phyloP scores from a whole-genome alignment of 2,113 vertebrate genomes.

The Cervus canadensis region DNA sequence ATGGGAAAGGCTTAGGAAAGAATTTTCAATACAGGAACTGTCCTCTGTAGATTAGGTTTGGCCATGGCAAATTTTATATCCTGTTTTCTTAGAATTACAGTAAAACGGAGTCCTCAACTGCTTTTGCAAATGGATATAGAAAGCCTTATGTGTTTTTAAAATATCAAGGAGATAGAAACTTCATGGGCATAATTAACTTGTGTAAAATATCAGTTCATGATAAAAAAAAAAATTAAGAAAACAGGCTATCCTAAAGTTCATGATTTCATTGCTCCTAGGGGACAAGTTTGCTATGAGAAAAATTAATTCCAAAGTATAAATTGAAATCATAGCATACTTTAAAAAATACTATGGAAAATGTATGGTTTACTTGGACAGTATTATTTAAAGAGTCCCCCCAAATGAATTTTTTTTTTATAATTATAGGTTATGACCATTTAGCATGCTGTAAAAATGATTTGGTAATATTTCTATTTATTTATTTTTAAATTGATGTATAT shows the following conservation, averaged over 20 bases:
- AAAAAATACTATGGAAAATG: background rate
- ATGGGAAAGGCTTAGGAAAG: background rate
- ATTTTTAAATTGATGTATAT: no score
- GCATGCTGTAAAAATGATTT: background rate
- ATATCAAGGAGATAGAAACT: background rate
- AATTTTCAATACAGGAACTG: background rate
- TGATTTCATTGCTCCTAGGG: background rate
- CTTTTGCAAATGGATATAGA: background rate
- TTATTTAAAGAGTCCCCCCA: background rate
- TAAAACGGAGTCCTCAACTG: no score
- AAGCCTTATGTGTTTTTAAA: background rate
- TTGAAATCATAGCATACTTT: background rate
- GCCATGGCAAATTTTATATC: background rate
- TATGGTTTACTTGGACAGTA: background rate
- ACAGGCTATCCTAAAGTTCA: background rate
- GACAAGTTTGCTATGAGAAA: background rate
- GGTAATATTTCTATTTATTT: background rate
- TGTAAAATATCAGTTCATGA: background rate
- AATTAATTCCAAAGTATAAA: background rate
- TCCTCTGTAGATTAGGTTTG: background rate
- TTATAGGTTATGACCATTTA: background rate
- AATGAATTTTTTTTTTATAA: background rate
- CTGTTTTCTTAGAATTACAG: no score
- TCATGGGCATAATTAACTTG: background rate
- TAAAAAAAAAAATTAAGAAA: background rate